Percentiles rank a stretch among this genome's conserved stretches.
These are phyloP conservation scores for Sarotherodon lohbergeri DNA, from an alignment of 2,113 vertebrate species.

Conservation along the genomic window DNA sequence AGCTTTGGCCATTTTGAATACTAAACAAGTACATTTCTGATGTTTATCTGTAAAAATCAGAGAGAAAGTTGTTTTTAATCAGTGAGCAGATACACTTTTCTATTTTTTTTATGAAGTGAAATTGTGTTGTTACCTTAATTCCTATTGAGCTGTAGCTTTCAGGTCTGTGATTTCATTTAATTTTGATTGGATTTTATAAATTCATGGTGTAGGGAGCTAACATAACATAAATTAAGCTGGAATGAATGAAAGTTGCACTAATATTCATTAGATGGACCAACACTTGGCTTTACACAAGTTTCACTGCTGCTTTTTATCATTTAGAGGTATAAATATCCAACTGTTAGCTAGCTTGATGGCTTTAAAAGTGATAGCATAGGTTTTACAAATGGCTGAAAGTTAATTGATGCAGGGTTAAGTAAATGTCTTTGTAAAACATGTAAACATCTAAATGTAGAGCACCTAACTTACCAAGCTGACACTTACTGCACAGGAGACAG, in stretches of 20 bases:
- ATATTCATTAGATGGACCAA: background rate
- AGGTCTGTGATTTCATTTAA: background rate
- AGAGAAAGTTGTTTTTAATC: background rate
- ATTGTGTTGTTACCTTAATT: background rate
- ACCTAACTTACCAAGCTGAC: background rate
- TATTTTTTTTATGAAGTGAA: background rate
- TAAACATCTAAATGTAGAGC: background rate
- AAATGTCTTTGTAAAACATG: background rate
- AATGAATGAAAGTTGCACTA: background rate
- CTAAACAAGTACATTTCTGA: background rate
- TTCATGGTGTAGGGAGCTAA: background rate
- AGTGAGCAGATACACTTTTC: background rate
- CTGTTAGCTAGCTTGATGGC: background rate
- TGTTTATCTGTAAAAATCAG: background rate
- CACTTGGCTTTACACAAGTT: background rate
- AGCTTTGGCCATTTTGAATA: background rate
- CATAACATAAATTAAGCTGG: background rate
- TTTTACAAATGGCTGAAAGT: background rate
- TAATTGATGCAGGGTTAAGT: background rate
- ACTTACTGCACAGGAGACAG: background rate
- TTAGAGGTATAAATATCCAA: background rate
- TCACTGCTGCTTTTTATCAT: background rate
- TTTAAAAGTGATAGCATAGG: background rate
- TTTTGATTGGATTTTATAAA: background rate
- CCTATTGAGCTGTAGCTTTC: background rate